Evolutionary conservation across 30 jellyfish, hydroid and myxozoan genomes (phyloP).

Genomic region (Sanderia malayensis): DNA sequence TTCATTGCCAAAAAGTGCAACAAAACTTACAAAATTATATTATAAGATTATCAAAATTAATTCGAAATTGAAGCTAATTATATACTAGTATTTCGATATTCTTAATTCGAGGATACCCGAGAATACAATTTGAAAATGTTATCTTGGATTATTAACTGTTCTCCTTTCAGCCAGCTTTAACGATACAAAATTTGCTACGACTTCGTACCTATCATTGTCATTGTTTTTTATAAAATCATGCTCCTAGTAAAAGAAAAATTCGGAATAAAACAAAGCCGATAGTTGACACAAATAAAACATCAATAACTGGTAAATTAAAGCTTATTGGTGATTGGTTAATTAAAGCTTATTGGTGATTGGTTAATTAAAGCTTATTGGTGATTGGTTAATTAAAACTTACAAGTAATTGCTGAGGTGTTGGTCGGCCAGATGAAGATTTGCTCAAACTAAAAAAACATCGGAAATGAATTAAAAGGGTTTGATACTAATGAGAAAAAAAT

Average conservation of each 20-base stretch:
- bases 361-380: no score
- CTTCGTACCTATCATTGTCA: constrained; percentile 45
- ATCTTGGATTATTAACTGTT: neutral
- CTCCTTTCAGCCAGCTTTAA: constrained; percentile 39
- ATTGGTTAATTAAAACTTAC: constrained; percentile 28
- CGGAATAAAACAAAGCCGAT: no score
- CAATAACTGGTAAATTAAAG: neutral
- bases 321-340: no score
- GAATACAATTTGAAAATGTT: no score
- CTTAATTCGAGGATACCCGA: no score
- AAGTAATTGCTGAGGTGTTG: constrained; percentile 80
- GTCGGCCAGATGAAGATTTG: constrained; percentile 72
- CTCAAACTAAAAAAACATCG: constrained; percentile 52
- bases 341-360: no score
- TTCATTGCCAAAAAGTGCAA: no score
- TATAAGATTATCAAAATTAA: no score
- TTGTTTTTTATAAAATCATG: constrained; percentile 47
- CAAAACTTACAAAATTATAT: no score
- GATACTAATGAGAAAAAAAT: neutral
- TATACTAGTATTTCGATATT: no score
- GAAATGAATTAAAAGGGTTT: neutral
- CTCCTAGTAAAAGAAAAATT: constrained; percentile 46
- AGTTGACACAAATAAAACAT: neutral
- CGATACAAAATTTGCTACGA: constrained; percentile 51
- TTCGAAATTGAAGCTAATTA: no score